phyloP scores from a whole-genome alignment of 1,140 invertebrate genomes.

The Metopolophium dirhodum region DNA sequence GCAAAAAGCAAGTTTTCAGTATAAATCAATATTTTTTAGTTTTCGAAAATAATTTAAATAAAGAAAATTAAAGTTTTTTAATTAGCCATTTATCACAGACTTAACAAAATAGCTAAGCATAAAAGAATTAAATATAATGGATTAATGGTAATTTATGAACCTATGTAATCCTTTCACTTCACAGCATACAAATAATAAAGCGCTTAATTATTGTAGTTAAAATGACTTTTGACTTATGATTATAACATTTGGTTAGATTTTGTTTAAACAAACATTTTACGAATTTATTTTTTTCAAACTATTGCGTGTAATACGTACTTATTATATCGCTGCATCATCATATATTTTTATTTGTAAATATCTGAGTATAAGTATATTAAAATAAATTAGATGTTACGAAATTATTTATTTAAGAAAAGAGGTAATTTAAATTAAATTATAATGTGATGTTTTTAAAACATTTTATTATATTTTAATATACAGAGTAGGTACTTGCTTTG shows the following conservation, averaged over 20 bases:
- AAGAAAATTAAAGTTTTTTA: constrained; percentile 12
- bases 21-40: constrained; percentile 20
- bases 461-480: neutral
- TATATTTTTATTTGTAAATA: too few relatives aligned
- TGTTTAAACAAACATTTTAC: neutral
- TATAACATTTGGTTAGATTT: neutral
- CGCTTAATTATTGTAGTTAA: neutral
- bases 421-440: neutral
- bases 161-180: neutral
- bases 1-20: neutral
- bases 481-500: too few relatives aligned
- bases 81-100: neutral
- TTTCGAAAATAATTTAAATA: neutral
- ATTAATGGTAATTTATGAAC: neutral
- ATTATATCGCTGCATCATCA: neutral
- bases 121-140: neutral
- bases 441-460: neutral
- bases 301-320: neutral
- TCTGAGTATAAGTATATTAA: neutral
- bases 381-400: neutral
- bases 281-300: neutral
- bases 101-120: neutral
- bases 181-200: neutral
- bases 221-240: neutral
- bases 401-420: neutral